phyloP scores from a whole-genome alignment of 2,797 vertebrate genomes.

The Sebastes dallii region DNA sequence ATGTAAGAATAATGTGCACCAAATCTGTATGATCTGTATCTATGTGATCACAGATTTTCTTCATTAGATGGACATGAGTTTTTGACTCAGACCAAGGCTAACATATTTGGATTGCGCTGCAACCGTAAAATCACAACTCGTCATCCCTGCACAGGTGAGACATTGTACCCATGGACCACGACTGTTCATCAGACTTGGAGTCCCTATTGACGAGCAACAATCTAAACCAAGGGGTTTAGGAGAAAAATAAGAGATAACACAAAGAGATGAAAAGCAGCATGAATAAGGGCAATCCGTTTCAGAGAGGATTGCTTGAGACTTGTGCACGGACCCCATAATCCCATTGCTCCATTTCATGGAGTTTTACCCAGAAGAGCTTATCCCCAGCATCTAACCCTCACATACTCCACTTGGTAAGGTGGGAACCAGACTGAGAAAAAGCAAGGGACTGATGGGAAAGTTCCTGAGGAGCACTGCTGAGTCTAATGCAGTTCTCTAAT shows the following conservation, averaged over 20 bases:
- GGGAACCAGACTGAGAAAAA: conserved; percentile 81
- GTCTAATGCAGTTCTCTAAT: conserved; percentile 28
- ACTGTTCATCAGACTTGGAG: background rate
- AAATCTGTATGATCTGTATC: background rate
- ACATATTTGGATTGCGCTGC: background rate
- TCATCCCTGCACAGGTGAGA: background rate
- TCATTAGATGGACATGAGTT: background rate
- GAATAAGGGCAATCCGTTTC: conserved; percentile 50
- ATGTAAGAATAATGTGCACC: background rate
- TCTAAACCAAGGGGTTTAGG: conserved; percentile 2
- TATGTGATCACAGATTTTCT: background rate
- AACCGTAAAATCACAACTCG: background rate
- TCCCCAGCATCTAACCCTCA: conserved; percentile 82
- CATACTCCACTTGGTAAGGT: conserved; percentile 89
- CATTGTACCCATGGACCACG: background rate
- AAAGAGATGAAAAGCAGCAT: conserved; percentile 57
- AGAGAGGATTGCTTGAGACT: conserved; percentile 75
- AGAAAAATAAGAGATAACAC: conserved; percentile 23
- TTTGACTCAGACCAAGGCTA: no score
- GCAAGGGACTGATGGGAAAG: conserved; percentile 48
- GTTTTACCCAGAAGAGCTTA: conserved; percentile 86
- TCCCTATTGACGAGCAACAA: background rate
- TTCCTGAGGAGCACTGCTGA: conserved; percentile 25
- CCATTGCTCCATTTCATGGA: conserved; percentile 91
- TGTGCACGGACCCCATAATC: conserved; percentile 84